These are phyloP conservation scores for Gymnothorax javanicus DNA, from an alignment of 2,797 vertebrate genomes.

Conservation along the genomic window DNA sequence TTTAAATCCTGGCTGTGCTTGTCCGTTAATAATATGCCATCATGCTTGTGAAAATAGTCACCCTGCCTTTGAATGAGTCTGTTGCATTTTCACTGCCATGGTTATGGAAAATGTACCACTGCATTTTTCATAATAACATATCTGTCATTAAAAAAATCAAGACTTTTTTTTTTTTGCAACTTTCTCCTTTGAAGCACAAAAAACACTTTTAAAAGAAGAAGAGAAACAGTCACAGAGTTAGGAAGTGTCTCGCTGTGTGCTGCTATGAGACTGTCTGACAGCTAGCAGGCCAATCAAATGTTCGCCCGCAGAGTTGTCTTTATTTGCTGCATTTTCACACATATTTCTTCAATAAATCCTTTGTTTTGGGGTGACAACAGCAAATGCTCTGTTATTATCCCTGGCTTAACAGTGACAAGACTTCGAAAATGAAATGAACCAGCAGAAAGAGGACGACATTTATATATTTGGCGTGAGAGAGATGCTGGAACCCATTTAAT, in stretches of 20 bases:
- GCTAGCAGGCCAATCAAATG: background rate
- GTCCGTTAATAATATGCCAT: constrained; percentile 69
- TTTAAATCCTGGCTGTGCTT: constrained; percentile 62
- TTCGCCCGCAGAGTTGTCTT: constrained; percentile 48
- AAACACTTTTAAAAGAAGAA: constrained; percentile 43
- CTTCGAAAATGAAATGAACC: constrained; percentile 55
- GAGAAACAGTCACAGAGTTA: constrained; percentile 40
- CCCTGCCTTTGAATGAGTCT: constrained; percentile 67
- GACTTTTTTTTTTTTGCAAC: background rate
- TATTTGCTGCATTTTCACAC: constrained; percentile 73
- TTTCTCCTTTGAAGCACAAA: constrained; percentile 35
- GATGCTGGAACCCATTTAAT: background rate
- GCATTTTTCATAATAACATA: constrained; percentile 37
- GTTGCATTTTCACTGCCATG: constrained; percentile 47
- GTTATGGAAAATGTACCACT: constrained; percentile 6
- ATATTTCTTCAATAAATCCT: constrained; percentile 76
- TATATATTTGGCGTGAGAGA: background rate
- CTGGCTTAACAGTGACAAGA: constrained; percentile 69
- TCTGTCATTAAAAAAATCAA: constrained; percentile 40
- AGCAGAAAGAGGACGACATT: constrained; percentile 20
- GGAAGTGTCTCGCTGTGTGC: constrained; percentile 61
- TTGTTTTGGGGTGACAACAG: constrained; percentile 70
- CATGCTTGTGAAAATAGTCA: constrained; percentile 68
- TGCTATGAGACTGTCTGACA: constrained; percentile 42
- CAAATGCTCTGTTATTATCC: constrained; percentile 65